These are phyloP conservation scores for Willisornis vidua DNA, from an alignment of 2,113 vertebrate species.

Conservation along the genomic window DNA sequence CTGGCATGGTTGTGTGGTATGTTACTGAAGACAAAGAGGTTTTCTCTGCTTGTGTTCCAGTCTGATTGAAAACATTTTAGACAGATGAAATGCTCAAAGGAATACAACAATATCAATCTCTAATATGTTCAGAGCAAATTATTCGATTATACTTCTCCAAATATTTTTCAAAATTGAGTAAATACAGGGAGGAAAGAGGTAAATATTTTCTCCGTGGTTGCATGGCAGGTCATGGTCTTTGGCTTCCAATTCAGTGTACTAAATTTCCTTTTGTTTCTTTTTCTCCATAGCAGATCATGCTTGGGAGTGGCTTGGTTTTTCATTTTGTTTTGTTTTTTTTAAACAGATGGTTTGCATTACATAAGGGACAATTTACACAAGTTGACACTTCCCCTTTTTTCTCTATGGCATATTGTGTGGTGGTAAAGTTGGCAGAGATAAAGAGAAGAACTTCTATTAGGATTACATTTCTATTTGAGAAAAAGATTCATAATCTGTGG, in stretches of 20 bases:
- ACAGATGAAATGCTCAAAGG: not conserved
- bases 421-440: constrained; percentile 62
- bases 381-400: constrained; percentile 69
- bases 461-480: constrained; percentile 30
- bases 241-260: not conserved
- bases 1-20: not conserved
- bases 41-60: not conserved
- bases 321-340: constrained; percentile 64
- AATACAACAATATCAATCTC: not conserved
- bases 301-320: constrained; percentile 53
- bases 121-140: not conserved
- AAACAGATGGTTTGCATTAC: constrained; percentile 67
- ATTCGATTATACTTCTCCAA: not conserved
- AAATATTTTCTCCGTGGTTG: constrained; percentile 22
- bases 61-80: not conserved
- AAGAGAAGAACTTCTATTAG: constrained; percentile 44
- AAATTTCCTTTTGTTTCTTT: constrained; percentile 32
- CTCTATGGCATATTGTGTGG: constrained; percentile 63
- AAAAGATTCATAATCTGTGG: not conserved
- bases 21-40: not conserved
- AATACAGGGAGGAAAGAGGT: constrained; percentile 7
- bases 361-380: constrained; percentile 68
- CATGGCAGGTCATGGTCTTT: constrained; percentile 17
- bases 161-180: constrained; percentile 16
- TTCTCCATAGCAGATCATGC: not conserved